Conservation (phyloP, 2,797 vertebrate species). For the Threskiornis aethiopicus region DNA sequence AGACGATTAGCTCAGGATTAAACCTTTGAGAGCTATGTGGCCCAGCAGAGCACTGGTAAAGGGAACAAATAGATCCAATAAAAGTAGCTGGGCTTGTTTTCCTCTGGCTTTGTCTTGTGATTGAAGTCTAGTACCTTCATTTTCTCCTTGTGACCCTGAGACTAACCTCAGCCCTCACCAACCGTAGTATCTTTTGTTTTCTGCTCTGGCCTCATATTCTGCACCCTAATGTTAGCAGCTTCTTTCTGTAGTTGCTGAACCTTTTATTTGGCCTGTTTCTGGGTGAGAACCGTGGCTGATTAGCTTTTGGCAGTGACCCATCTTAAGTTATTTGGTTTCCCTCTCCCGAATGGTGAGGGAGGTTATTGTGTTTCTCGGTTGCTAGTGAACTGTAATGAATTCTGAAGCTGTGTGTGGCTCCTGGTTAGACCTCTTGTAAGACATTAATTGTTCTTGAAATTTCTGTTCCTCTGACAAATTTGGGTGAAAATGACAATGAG, state of each 20-base stretch:
- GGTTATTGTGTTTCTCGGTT: not conserved
- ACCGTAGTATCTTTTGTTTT: not conserved
- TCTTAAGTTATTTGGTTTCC: not conserved
- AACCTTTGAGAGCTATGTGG: not conserved
- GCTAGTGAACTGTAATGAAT: not conserved
- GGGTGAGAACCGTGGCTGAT: not conserved
- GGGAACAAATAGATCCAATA: not conserved
- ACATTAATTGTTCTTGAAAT: not conserved
- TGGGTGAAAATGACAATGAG: not conserved
- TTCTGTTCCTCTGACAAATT: not conserved
- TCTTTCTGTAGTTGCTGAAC: not conserved
- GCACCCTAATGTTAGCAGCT: not conserved
- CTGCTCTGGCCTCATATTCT: not conserved
- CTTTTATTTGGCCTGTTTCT: not conserved
- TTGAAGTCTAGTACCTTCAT: not conserved
- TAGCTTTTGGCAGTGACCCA: not conserved
- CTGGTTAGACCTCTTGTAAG: not conserved
- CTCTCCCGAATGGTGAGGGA: not conserved
- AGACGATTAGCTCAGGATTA: conserved; percentile 13
- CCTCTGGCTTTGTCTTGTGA: not conserved
- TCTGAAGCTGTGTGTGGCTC: not conserved
- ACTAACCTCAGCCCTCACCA: not conserved
- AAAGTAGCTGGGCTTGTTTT: not conserved
- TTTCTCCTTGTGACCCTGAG: not conserved
- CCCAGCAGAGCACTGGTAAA: not conserved